Conservation (phyloP, 2,113 vertebrate genomes). For the Coreoperca whiteheadi region DNA sequence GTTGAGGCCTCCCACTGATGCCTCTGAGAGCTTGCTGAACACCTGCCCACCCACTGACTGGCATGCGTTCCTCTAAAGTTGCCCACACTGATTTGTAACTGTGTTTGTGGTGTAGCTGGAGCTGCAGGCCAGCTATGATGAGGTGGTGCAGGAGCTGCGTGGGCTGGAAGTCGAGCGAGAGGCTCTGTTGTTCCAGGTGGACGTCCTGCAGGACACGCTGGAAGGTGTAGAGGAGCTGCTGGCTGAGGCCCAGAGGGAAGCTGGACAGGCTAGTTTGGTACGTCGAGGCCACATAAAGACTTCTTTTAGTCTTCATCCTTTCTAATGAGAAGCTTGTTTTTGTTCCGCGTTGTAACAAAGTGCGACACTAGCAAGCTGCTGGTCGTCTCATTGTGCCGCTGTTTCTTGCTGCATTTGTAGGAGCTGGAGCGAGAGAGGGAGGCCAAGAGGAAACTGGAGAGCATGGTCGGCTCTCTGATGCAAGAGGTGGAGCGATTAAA, state of each 20-base stretch:
- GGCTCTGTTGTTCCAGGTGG: constrained; percentile 85
- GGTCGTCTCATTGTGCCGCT: background rate
- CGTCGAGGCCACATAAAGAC: background rate
- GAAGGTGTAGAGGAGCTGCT: constrained; percentile 85
- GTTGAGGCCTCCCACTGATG: constrained; percentile 48
- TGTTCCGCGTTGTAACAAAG: background rate
- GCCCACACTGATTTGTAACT: constrained; percentile 60
- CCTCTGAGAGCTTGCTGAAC: constrained; percentile 41
- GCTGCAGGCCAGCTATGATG: constrained; percentile 82
- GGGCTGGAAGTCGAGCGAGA: constrained; percentile 83
- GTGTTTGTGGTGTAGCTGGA: constrained; percentile 75
- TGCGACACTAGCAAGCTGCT: background rate
- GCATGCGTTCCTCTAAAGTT: constrained; percentile 31
- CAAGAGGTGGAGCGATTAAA: constrained; percentile 80
- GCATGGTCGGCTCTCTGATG: constrained; percentile 70
- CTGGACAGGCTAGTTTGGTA: constrained; percentile 73
- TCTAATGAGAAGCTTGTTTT: background rate
- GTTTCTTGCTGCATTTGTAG: constrained; percentile 65
- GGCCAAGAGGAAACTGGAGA: constrained; percentile 78
- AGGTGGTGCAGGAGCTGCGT: constrained; percentile 81
- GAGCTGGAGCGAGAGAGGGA: constrained; percentile 77
- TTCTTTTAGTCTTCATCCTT: background rate
- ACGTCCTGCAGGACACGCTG: constrained; percentile 84
- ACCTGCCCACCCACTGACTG: constrained; percentile 45
- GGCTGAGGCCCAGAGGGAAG: constrained; percentile 82